Conservation (phyloP, 30 jellyfish, hydroid and myxozoan species). For the Sanderia malayensis region DNA sequence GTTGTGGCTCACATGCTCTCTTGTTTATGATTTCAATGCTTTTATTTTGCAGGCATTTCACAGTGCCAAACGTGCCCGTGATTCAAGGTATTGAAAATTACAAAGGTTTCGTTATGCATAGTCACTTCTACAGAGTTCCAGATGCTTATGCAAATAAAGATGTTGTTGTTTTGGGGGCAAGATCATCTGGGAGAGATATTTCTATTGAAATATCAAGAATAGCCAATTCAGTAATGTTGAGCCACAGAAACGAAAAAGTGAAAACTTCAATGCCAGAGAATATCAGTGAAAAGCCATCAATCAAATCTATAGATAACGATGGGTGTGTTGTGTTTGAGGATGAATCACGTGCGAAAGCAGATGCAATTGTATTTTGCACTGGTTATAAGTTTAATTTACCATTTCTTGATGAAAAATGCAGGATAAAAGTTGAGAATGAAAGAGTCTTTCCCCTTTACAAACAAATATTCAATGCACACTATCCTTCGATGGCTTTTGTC, state of each 20-base stretch:
- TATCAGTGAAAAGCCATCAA: conserved; percentile 38
- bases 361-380: conserved; percentile 68
- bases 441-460: conserved; percentile 68
- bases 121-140: conserved; percentile 76
- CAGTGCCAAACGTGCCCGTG: conserved; percentile 55
- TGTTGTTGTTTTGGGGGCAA: conserved; percentile 66
- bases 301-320: conserved; percentile 18
- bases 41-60: conserved; percentile 52
- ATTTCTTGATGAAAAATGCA: conserved; percentile 55
- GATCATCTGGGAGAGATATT: conserved; percentile 88
- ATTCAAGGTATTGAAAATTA: conserved; percentile 47
- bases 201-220: conserved; percentile 57
- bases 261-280: conserved; percentile 29
- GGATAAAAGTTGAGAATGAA: conserved; percentile 25
- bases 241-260: conserved; percentile 55
- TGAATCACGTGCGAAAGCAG: conserved; percentile 48
- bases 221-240: conserved; percentile 39
- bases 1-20: neutral
- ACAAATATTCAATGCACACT: conserved; percentile 57
- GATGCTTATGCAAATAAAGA: conserved; percentile 46
- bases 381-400: conserved; percentile 74
- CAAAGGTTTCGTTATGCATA: conserved; percentile 60
- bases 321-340: conserved; percentile 61
- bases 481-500: conserved; percentile 72
- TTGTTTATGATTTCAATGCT: neutral